A percentile compares a stretch with the other conserved stretches of the same genome.
Conservation (phyloP, 2,888 invertebrate genomes). For the Gnatocerus cornutus region DNA sequence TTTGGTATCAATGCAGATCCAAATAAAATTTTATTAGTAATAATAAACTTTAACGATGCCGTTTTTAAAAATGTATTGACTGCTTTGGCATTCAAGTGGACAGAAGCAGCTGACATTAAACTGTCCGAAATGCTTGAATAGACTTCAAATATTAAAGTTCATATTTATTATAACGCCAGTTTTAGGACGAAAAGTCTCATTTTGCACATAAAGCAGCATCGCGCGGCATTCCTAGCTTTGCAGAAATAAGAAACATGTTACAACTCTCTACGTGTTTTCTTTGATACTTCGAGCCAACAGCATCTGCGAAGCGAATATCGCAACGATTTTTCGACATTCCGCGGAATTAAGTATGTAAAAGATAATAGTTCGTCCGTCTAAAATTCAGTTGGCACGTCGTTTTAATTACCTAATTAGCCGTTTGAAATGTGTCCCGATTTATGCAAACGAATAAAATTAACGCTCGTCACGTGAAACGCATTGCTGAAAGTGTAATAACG, state of each 20-base stretch:
- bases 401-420: slow-evolving; percentile 20
- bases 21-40: neutral
- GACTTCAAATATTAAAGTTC: slow-evolving; percentile 19
- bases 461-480: slow-evolving; percentile 27
- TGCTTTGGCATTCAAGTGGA: neutral
- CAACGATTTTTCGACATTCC: too few species aligned
- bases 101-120: neutral
- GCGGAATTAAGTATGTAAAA: neutral
- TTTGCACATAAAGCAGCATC: slow-evolving; percentile 3
- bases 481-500: slow-evolving; percentile 26
- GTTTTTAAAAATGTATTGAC: slow-evolving; percentile 9
- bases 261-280: neutral
- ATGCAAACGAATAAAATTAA: slow-evolving; percentile 35
- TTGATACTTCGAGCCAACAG: neutral
- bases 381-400: neutral
- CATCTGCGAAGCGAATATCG: neutral
- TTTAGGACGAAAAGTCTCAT: slow-evolving; percentile 5
- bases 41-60: neutral
- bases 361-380: neutral
- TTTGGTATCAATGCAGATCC: neutral
- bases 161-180: slow-evolving; percentile 19
- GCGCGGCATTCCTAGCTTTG: neutral
- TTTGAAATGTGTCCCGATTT: slow-evolving; percentile 21
- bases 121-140: slow-evolving; percentile 8
- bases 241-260: slow-evolving; percentile 1